Conservation (phyloP, 2,797 vertebrate species). For the Anguilla marmorata region DNA sequence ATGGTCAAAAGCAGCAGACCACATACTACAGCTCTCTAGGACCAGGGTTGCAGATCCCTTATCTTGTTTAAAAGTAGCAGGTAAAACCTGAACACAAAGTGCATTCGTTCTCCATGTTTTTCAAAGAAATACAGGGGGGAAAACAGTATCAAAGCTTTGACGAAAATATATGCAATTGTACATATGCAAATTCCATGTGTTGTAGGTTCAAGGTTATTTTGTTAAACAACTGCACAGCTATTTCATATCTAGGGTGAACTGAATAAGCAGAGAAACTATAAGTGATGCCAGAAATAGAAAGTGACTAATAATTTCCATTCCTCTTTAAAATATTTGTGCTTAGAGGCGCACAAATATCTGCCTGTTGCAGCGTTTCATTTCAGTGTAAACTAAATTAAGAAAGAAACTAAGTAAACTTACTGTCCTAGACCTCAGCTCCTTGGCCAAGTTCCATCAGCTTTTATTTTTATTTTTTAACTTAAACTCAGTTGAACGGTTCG, state of each 20-base stretch:
- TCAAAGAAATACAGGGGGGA: not conserved
- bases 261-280: not conserved
- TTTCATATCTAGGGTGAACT: not conserved
- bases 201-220: not conserved
- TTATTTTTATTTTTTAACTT: no score
- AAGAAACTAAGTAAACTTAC: not conserved
- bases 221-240: not conserved
- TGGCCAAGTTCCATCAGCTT: slow-evolving; percentile 1
- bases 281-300: not conserved
- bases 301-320: not conserved
- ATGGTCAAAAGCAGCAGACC: no score
- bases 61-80: not conserved
- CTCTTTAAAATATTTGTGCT: not conserved
- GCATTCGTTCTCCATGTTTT: not conserved
- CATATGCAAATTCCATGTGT: not conserved
- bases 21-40: no score
- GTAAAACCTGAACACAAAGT: not conserved
- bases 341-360: not conserved
- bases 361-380: not conserved
- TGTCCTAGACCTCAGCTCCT: not conserved
- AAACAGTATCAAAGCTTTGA: not conserved
- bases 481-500: not conserved
- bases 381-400: not conserved
- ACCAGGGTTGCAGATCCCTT: no score
- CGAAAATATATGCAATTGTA: not conserved